These are phyloP conservation scores for Pelodytes ibericus DNA, from an alignment of 2,797 vertebrate species.

Conservation along the genomic window DNA sequence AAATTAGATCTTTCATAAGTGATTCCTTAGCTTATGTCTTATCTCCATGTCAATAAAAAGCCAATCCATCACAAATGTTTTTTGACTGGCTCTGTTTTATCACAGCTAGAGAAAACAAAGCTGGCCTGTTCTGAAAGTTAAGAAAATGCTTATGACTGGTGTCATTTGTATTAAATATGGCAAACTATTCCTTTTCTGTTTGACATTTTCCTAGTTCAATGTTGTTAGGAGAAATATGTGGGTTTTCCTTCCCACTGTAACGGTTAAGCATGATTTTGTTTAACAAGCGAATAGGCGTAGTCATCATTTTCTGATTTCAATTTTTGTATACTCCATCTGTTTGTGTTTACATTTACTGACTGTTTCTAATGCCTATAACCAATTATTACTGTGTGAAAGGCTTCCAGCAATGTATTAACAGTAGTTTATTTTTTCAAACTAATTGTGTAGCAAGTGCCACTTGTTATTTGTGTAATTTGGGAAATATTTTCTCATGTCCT, in stretches of 20 bases:
- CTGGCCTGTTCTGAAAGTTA: background rate
- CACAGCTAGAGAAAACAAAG: constrained; percentile 16
- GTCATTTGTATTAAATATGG: background rate
- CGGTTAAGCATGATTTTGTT: background rate
- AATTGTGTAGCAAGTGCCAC: too few species aligned
- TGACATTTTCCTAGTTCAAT: too few species aligned
- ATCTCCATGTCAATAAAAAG: background rate
- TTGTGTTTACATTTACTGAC: background rate
- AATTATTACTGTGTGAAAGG: too few species aligned
- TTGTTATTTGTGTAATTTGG: too few species aligned
- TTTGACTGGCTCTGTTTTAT: background rate
- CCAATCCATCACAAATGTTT: constrained; percentile 6
- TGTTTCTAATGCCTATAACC: too few species aligned
- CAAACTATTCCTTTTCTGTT: too few species aligned
- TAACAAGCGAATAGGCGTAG: background rate
- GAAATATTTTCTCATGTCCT: too few species aligned
- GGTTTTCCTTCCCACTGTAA: background rate
- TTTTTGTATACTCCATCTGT: background rate
- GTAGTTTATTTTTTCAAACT: too few species aligned
- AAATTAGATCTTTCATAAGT: constrained; percentile 14
- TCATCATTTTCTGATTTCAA: background rate
- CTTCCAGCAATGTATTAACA: too few species aligned
- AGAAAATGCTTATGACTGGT: background rate
- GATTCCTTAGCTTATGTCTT: constrained; percentile 6
- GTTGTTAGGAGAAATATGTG: background rate